Percentiles rank a stretch among this genome's conserved stretches.
Evolutionary conservation across 2,113 vertebrate genomes (phyloP).

Genomic region (Anoplopoma fimbria): DNA sequence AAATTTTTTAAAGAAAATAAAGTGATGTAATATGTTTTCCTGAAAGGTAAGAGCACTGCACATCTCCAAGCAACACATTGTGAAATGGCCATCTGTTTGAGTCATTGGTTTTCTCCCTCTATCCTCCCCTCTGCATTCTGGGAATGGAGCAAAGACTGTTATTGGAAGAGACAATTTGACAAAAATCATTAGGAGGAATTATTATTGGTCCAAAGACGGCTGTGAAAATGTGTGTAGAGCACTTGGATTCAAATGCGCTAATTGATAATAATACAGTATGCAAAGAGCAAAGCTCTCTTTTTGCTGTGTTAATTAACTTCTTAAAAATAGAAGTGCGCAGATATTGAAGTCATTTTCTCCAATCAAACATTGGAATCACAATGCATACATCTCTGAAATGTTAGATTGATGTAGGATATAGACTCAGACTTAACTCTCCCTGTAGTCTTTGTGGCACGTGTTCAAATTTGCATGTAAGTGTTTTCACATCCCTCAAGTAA

Average conservation of each 20-base stretch:
- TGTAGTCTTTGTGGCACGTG: background rate
- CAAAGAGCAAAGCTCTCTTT: slow-evolving; percentile 15
- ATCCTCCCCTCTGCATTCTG: slow-evolving; percentile 24
- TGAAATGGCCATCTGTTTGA: slow-evolving; percentile 1
- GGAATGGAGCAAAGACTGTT: background rate
- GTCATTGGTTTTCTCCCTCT: background rate
- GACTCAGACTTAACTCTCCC: background rate
- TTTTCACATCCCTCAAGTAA: background rate
- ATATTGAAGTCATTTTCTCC: background rate
- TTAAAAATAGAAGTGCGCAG: background rate
- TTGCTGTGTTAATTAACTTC: slow-evolving; percentile 28
- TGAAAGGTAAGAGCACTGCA: background rate
- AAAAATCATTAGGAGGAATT: slow-evolving; percentile 8
- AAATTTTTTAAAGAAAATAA: background rate
- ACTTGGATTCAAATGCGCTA: slow-evolving; percentile 14
- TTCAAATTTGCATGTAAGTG: background rate
- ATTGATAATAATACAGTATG: slow-evolving; percentile 19
- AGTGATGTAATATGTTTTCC: slow-evolving; percentile 4
- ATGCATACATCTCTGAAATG: slow-evolving; percentile 17
- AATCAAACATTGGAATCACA: slow-evolving; percentile 26
- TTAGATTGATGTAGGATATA: background rate
- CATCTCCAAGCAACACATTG: background rate
- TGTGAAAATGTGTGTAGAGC: background rate
- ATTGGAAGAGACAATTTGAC: slow-evolving; percentile 4
- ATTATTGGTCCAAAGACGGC: background rate